Conservation (phyloP, 2,797 vertebrate genomes). For the Lacerta agilis region DNA sequence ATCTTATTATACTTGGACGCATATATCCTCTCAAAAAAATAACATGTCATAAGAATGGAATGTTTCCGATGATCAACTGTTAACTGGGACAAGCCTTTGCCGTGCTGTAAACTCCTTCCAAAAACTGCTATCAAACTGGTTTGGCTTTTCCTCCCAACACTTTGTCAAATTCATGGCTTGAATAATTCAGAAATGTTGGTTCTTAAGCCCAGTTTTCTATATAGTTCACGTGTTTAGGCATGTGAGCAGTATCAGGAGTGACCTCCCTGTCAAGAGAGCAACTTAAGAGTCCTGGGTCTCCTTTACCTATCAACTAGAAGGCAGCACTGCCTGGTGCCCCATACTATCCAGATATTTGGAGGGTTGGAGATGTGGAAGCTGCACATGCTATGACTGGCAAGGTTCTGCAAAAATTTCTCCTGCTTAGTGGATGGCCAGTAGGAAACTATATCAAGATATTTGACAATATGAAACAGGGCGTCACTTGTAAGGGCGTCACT, state of each 20-base stretch:
- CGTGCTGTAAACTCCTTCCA: background rate
- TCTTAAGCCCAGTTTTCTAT: slow-evolving; percentile 2
- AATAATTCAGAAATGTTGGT: background rate
- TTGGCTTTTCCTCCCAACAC: slow-evolving; percentile 7
- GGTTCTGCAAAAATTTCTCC: background rate
- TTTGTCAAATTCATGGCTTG: slow-evolving; percentile 5
- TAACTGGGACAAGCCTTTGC: background rate
- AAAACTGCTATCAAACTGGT: slow-evolving; percentile 25
- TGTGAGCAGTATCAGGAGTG: background rate
- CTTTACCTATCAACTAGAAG: background rate
- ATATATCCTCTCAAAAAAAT: background rate
- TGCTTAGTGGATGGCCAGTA: background rate
- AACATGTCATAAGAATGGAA: slow-evolving; percentile 42
- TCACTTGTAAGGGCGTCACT: background rate
- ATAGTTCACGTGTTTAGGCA: background rate
- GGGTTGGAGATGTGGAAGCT: background rate
- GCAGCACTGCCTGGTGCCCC: background rate
- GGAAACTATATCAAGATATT: background rate
- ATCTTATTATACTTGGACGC: slow-evolving; percentile 38
- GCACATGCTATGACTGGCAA: background rate
- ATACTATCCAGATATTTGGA: background rate
- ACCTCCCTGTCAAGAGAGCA: background rate
- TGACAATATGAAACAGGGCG: background rate
- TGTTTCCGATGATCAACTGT: slow-evolving; percentile 30
- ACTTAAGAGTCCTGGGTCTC: background rate